These are phyloP conservation scores for Hydrophis major DNA, from an alignment of 2,797 vertebrate species.

Conservation along the genomic window DNA sequence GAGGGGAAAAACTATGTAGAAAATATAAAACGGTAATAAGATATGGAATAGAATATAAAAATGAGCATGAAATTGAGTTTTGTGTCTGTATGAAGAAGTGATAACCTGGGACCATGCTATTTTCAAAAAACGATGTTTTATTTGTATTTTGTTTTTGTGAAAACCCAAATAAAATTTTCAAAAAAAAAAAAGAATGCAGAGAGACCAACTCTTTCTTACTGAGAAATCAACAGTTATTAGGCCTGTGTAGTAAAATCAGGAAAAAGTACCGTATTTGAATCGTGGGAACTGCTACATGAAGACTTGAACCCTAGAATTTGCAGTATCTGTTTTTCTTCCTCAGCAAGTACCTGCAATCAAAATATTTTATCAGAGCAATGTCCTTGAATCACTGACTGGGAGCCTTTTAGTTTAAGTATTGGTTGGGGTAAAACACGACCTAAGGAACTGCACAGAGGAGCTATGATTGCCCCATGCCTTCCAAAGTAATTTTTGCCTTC, in stretches of 20 bases:
- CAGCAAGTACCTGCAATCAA: not conserved
- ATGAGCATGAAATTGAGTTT: too few relatives aligned
- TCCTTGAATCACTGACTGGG: not conserved
- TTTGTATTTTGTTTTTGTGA: too few relatives aligned
- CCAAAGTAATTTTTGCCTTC: not conserved
- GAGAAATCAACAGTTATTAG: not conserved
- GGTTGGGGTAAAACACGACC: not conserved
- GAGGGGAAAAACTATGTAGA: too few relatives aligned
- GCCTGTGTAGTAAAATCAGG: not conserved
- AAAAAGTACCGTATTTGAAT: not conserved
- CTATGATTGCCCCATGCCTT: not conserved
- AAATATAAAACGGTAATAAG: too few relatives aligned
- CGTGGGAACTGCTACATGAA: not conserved
- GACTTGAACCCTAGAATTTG: not conserved
- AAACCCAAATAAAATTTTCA: too few relatives aligned
- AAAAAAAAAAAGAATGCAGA: too few relatives aligned
- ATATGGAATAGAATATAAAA: too few relatives aligned
- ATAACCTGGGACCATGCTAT: too few relatives aligned
- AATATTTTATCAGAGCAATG: not conserved
- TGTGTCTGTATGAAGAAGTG: too few relatives aligned
- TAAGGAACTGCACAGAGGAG: not conserved
- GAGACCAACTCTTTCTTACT: not conserved
- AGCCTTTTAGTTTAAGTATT: not conserved
- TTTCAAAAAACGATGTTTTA: too few relatives aligned
- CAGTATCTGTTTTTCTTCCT: not conserved